phyloP scores from a whole-genome alignment of 2,113 vertebrate genomes.

The Charadrius vociferus region DNA sequence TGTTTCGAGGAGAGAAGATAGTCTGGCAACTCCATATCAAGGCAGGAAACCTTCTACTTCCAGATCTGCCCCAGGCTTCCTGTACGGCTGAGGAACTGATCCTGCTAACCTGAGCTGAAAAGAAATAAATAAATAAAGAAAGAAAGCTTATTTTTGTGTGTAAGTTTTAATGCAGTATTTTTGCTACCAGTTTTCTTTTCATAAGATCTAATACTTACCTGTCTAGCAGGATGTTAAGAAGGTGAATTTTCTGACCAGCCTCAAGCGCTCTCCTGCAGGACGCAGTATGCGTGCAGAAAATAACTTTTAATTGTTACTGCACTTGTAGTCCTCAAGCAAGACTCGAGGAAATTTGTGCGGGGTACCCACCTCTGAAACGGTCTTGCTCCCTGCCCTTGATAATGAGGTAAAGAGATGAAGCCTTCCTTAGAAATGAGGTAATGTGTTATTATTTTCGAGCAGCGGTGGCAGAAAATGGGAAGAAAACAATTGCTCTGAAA shows the following conservation, averaged over 20 bases:
- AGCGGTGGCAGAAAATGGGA: conserved; percentile 30
- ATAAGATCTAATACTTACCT: not conserved
- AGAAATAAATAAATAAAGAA: not conserved
- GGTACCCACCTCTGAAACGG: not conserved
- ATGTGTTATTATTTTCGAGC: conserved; percentile 55
- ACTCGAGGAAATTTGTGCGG: not conserved
- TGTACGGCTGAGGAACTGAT: not conserved
- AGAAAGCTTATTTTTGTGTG: not conserved
- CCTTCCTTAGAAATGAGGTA: conserved; percentile 34
- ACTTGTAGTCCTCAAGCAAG: not conserved
- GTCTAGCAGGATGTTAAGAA: not conserved
- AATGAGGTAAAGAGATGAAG: conserved; percentile 40
- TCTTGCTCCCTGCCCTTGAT: conserved; percentile 2
- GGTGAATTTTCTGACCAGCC: not conserved
- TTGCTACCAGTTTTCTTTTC: not conserved
- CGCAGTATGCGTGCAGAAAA: not conserved
- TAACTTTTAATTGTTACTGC: not conserved
- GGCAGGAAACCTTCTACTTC: conserved; percentile 47
- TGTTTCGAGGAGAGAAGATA: not conserved
- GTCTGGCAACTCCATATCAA: not conserved
- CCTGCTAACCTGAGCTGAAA: not conserved
- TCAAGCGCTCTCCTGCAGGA: not conserved
- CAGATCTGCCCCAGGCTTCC: conserved; percentile 29
- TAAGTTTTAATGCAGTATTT: not conserved
- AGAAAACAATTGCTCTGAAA: conserved; percentile 59